A percentile compares a stretch with the other conserved stretches of the same genome.
Conservation (phyloP, 2,797 vertebrate genomes). For the Sciurus vulgaris region DNA sequence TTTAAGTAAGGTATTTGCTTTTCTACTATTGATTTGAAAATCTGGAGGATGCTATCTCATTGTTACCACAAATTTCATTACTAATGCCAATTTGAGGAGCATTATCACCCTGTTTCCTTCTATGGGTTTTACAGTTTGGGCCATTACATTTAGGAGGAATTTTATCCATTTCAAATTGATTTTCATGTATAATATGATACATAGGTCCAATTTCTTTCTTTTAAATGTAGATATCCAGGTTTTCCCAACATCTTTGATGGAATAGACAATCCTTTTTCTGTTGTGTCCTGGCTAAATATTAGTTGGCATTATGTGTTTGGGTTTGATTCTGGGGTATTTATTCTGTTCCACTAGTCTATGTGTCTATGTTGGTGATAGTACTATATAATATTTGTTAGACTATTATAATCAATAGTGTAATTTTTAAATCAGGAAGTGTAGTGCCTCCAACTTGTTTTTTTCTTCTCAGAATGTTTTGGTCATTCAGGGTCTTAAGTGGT, state of each 20-base stretch:
- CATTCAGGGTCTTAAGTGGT: not conserved
- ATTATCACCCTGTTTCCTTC: not conserved
- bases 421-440: not conserved
- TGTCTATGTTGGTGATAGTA: not conserved
- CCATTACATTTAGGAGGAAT: too few relatives aligned
- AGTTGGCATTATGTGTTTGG: fast-evolving
- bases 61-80: not conserved
- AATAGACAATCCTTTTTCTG: not conserved
- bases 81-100: too few relatives aligned
- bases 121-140: fast-evolving
- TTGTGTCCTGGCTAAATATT: too few relatives aligned
- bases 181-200: not conserved
- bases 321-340: too few relatives aligned
- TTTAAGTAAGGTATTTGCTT: not conserved
- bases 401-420: not conserved
- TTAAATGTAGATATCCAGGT: not conserved
- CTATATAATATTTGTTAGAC: not conserved
- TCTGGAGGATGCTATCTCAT: not conserved
- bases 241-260: not conserved
- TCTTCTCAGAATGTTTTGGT: not conserved
- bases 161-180: not conserved
- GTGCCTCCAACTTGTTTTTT: not conserved
- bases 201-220: not conserved
- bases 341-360: too few relatives aligned
- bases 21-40: not conserved